Conservation (phyloP, 2,888 invertebrate genomes). For the Drosophila kuntzei region DNA sequence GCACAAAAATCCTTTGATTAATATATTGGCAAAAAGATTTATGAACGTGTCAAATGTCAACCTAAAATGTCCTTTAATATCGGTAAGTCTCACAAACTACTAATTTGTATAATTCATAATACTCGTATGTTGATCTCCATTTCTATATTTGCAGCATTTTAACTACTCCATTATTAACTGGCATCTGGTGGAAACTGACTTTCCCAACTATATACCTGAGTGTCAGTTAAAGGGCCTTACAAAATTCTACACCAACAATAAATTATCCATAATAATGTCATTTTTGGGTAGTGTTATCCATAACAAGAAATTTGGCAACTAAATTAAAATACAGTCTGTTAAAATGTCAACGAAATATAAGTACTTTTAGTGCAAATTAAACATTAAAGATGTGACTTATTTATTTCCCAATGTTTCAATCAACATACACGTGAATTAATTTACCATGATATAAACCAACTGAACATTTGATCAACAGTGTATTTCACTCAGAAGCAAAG, state of each 20-base stretch:
- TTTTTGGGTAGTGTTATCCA: constrained; percentile 11
- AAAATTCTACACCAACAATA: constrained; percentile 29
- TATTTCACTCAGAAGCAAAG: no score
- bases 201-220: constrained; percentile 36
- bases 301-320: background rate
- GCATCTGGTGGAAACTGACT: constrained; percentile 29
- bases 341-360: no score
- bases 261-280: background rate
- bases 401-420: no score
- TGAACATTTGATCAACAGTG: no score
- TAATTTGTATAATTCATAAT: no score
- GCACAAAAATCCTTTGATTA: constrained; percentile 33
- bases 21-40: constrained; percentile 23
- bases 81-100: constrained; percentile 28
- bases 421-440: no score
- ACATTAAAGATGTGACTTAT: no score
- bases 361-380: no score
- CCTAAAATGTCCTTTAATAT: constrained; percentile 33
- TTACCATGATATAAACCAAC: no score
- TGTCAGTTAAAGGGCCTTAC: constrained; percentile 19
- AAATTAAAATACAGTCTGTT: background rate
- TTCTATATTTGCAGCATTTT: constrained; percentile 22
- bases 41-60: constrained; percentile 6
- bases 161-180: constrained; percentile 40
- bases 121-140: background rate